Evolutionary conservation across 2,888 invertebrate genomes (phyloP).

Genomic region (Uloborus plumipes): DNA sequence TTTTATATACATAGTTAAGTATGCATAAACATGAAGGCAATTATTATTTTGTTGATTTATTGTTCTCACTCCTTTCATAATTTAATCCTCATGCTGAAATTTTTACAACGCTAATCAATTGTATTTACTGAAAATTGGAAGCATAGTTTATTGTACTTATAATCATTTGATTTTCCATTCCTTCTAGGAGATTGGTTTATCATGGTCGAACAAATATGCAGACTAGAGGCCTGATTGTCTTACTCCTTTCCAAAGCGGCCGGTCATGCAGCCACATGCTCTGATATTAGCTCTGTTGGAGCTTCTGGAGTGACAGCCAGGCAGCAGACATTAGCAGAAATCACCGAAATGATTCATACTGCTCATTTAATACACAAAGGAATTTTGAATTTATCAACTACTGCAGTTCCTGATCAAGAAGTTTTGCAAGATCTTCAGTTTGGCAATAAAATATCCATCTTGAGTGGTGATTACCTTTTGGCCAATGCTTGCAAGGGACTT

Average conservation of each 20-base stretch:
- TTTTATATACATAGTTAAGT: no score
- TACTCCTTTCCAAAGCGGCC: slow-evolving; percentile 92
- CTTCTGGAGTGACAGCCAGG: slow-evolving; percentile 86
- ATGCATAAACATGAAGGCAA: no score
- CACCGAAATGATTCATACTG: slow-evolving; percentile 96
- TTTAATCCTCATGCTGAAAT: no score
- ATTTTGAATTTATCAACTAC: slow-evolving; percentile 68
- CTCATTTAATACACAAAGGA: slow-evolving; percentile 84
- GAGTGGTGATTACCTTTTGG: slow-evolving; percentile 91
- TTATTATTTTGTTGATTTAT: no score
- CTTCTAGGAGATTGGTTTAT: slow-evolving; percentile 83
- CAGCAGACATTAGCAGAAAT: slow-evolving; percentile 92
- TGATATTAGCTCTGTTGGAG: slow-evolving; percentile 84
- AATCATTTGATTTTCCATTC: no score
- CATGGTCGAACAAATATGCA: slow-evolving; percentile 95
- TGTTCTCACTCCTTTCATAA: no score
- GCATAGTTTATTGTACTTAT: no score
- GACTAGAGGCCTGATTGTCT: slow-evolving; percentile 91
- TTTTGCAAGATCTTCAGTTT: slow-evolving; percentile 85
- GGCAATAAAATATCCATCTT: slow-evolving; percentile 95
- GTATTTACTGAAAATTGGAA: no score
- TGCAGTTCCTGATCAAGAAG: slow-evolving; percentile 67
- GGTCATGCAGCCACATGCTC: slow-evolving; percentile 76
- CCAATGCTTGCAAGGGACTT: slow-evolving; percentile 87
- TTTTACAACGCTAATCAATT: no score